A percentile compares a stretch with the other conserved stretches of the same genome.
Conservation (phyloP, 1,140 invertebrate genomes). For the Drosophila sproati region DNA sequence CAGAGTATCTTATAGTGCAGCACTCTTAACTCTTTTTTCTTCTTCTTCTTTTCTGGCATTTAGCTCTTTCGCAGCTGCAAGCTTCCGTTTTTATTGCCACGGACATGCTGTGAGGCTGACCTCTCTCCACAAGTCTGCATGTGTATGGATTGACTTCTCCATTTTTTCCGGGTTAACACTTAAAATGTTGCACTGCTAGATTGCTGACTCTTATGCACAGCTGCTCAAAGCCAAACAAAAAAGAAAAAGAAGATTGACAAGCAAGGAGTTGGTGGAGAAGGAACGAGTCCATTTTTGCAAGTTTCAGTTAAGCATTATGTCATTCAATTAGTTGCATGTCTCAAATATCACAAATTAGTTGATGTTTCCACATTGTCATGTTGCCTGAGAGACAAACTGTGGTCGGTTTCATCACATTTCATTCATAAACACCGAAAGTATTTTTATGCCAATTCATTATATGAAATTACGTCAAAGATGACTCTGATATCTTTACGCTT, state of each 20-base stretch:
- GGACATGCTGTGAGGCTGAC: constrained; percentile 12
- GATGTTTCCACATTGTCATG: constrained; percentile 20
- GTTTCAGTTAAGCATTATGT: constrained; percentile 15
- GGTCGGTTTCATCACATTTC: constrained; percentile 15
- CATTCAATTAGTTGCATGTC: constrained; percentile 42
- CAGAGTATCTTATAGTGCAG: constrained; percentile 3
- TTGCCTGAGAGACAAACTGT: background rate
- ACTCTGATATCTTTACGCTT: background rate
- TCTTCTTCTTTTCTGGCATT: background rate
- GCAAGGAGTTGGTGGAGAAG: background rate
- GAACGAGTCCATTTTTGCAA: background rate
- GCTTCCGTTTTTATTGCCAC: constrained; percentile 29
- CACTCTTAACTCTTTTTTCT: background rate
- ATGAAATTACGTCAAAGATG: constrained; percentile 6
- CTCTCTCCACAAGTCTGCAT: background rate
- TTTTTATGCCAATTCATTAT: constrained; percentile 21
- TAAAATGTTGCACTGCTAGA: constrained; percentile 27
- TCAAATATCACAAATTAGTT: constrained; percentile 37
- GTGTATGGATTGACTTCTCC: background rate
- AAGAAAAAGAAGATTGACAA: background rate
- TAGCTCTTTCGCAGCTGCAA: constrained; percentile 34
- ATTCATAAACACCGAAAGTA: background rate
- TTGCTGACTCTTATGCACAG: constrained; percentile 12
- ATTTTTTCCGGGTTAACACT: constrained; percentile 20
- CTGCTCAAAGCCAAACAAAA: background rate